A percentile compares a stretch with the other conserved stretches of the same genome.
phyloP scores from a whole-genome alignment of 1,140 invertebrate genomes.

The Drosophila kohkoa region DNA sequence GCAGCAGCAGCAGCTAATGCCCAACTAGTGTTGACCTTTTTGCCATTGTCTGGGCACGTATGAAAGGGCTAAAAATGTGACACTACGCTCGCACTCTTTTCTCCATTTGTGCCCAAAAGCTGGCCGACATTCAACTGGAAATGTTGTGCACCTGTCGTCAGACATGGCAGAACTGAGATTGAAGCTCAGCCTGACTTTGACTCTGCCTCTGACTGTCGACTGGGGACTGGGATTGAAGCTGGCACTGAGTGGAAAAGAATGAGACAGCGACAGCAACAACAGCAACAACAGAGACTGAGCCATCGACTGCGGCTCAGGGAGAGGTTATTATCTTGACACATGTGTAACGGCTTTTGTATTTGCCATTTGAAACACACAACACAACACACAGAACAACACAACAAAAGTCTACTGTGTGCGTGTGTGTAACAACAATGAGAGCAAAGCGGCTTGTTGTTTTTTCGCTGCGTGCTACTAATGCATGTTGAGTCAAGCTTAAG shows the following conservation, averaged over 20 bases:
- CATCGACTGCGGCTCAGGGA: constrained; percentile 36
- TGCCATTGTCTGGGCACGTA: constrained; percentile 78
- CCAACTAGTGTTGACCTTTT: constrained; percentile 78
- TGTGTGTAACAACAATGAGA: constrained; percentile 45
- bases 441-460: constrained; percentile 62
- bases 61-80: constrained; percentile 74
- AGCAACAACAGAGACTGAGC: constrained; percentile 2
- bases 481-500: constrained; percentile 80
- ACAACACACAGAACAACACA: neutral
- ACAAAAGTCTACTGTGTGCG: constrained; percentile 45
- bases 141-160: constrained; percentile 72
- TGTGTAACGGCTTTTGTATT: constrained; percentile 79
- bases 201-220: constrained; percentile 4
- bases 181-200: constrained; percentile 28
- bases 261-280: neutral
- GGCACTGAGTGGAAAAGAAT: neutral
- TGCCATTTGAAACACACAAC: constrained; percentile 19
- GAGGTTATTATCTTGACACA: constrained; percentile 79
- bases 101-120: constrained; percentile 44
- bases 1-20: constrained; percentile 17
- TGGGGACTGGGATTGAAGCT: constrained; percentile 1
- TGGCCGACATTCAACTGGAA: constrained; percentile 75
- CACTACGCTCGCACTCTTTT: constrained; percentile 34
- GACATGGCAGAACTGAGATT: constrained; percentile 34
- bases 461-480: constrained; percentile 70